Percentiles rank a stretch among this genome's conserved stretches.
Evolutionary conservation across 1,140 invertebrate genomes (phyloP).

Genomic region (Teleogryllus occipitalis): DNA sequence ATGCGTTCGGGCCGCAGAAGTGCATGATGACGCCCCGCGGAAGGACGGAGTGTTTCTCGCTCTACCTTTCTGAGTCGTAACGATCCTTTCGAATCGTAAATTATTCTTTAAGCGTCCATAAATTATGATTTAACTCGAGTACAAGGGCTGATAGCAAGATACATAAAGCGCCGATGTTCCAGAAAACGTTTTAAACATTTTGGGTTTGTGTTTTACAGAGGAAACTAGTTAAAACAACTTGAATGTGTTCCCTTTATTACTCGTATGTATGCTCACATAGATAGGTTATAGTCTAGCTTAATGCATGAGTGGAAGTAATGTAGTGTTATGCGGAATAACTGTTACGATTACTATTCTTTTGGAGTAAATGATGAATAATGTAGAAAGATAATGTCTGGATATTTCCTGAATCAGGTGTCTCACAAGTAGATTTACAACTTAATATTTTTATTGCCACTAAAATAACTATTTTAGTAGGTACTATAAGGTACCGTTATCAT

Average conservation of each 20-base stretch:
- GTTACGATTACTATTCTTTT: too few relatives aligned
- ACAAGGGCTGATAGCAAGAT: not conserved
- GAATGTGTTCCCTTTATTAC: not conserved
- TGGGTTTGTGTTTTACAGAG: not conserved
- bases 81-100: not conserved
- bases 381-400: too few relatives aligned
- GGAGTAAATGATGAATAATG: too few relatives aligned
- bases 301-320: too few relatives aligned
- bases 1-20: not conserved
- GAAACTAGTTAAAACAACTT: not conserved
- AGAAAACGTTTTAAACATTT: not conserved
- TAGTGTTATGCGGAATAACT: too few relatives aligned
- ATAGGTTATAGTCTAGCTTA: too few relatives aligned
- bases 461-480: too few relatives aligned
- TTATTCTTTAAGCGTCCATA: slow-evolving; percentile 1
- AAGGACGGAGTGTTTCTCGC: not conserved
- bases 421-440: too few relatives aligned
- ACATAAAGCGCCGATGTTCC: not conserved
- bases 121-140: not conserved
- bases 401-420: too few relatives aligned
- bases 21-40: not conserved
- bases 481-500: too few relatives aligned
- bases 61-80: not conserved
- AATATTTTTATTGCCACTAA: too few relatives aligned
- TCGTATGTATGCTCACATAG: too few relatives aligned